Percentiles rank a stretch among this genome's conserved stretches.
Evolutionary conservation across 2,797 vertebrate genomes (phyloP).

Genomic region (Oryzias sinensis): DNA sequence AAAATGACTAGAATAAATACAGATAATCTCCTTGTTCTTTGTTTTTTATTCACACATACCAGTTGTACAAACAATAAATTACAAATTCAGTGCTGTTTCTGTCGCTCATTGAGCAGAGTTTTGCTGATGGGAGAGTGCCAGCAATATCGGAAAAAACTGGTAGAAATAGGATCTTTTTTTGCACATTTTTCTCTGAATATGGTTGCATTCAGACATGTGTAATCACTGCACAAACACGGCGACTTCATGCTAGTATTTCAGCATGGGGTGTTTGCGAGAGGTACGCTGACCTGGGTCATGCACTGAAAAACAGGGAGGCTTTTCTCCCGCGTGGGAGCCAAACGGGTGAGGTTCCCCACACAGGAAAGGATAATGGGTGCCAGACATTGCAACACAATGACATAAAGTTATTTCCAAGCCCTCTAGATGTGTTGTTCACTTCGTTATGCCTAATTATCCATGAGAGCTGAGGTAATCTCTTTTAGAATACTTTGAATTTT

Average conservation of each 20-base stretch:
- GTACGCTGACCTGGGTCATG: slow-evolving; percentile 26
- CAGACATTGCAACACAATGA: slow-evolving; percentile 27
- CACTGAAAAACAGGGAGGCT: slow-evolving; percentile 11
- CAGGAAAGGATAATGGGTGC: slow-evolving; percentile 15
- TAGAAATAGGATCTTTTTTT: slow-evolving; percentile 19
- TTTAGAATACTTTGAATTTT: neutral
- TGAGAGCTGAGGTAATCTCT: slow-evolving; percentile 14
- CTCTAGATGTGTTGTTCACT: slow-evolving; percentile 9
- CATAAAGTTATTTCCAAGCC: slow-evolving; percentile 29
- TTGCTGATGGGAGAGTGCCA: slow-evolving; percentile 46
- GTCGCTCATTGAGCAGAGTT: slow-evolving; percentile 62
- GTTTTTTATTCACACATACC: slow-evolving; percentile 86
- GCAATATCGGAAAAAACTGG: slow-evolving; percentile 26
- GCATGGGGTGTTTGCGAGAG: neutral
- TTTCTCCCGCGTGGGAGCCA: slow-evolving; percentile 18
- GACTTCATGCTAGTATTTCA: slow-evolving; percentile 25
- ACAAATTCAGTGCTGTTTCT: slow-evolving; percentile 96
- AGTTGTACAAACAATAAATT: slow-evolving; percentile 99
- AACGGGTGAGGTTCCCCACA: slow-evolving; percentile 32
- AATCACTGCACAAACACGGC: slow-evolving; percentile 43
- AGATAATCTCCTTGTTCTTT: slow-evolving; percentile 82
- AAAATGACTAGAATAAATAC: slow-evolving; percentile 92
- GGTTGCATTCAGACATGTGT: slow-evolving; percentile 40
- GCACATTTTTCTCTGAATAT: slow-evolving; percentile 41
- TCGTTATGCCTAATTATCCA: neutral